Base-by-base conservation (phyloP, 2,888 invertebrate species). In the Clanis bilineata region DNA sequence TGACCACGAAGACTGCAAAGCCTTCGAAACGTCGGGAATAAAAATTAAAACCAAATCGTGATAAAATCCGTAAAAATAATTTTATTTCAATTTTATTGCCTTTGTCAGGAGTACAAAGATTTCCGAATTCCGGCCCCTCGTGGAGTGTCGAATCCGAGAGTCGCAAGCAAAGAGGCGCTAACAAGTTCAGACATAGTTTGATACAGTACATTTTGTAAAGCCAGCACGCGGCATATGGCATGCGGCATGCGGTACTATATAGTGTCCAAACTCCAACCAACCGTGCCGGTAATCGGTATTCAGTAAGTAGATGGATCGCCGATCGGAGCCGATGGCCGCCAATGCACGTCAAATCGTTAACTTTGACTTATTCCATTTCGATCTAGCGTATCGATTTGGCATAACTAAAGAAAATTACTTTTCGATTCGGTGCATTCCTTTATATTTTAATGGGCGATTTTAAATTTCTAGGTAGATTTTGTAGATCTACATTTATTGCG, bases 371-470 rank as follows among this genome's bases (percentile, higher is more conserved):
- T 61, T 61, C 44, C 57, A 43, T 61, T 61, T 56, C 57, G 54
- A 61, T 61, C 56, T 61, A 55, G 43, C 61, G 61, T 61, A 57
- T 51, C 61, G 57, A 61, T 61, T 61, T 61, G 57, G 57, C 61
- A 61, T 57, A 57, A 54, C 57, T 56, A 57, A 56, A 61, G 57
- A 58, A 61, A 57, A 61, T 61, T 57, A 54, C 57, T 41, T 58
- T 61, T 61, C 39, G 61, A 57, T 57, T 57, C 61, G 61, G 61
- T 61, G 61, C 61, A 61, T 61, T 61, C 61, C 61, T 61, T 55
- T 61, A 57, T 28, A 57, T 51, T 61, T 61, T 58, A 61, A 61
- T 61, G 51, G 61, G 54, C 57, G 57, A 57, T 61, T 57, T 57
- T 18, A 57, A 54, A 57, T 61, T 57, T 61, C 28, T 57, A 45